Evolutionary conservation across 2,113 vertebrate species (phyloP), one percentile per base, ranked within the genome.

Genomic region (Tor tambroides): DNA sequence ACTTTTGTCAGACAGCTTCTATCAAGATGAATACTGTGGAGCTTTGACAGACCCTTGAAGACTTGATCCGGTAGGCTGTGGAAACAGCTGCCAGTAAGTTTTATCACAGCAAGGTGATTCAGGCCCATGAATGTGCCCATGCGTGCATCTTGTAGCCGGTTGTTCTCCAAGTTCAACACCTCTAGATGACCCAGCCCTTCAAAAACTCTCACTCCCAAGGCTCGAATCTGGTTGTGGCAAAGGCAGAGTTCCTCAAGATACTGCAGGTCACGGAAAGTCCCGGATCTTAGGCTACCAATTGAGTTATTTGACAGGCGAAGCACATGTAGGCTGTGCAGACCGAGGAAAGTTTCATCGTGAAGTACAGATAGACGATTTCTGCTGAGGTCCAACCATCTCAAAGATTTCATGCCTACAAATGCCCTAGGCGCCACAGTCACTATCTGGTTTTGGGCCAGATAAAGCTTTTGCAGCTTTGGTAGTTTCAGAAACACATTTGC

Each of bases 1-100:
- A 99, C 88, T 89, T 91, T 96, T 80, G 93, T 88, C 2, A 99
- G 92, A 84, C 97, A 98, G 75, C 97, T 95, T 94, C 93, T 94
- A 88, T 98, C 97, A 87, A 99, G 92, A 90, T 99, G 98, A 43
- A 99, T 96, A 89, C 97, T 99, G 92, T 99, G 98, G 83, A 99
- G 91, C 87, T 94, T 96, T 80, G 93, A 88, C 26, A 98, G 94
- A 8, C 97, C 97, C 87, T 92, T 96, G 91, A 99, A 99, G 23
- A 94, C 92, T 0, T 94, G 95, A 81, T 97, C 96, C 0, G 97
- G 96, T 6, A 98, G 93, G 67, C 69, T 92, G 12, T 89, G 95
- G 86, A 98, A 94, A 88, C 97, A 98, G 91, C 98, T 99, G 0
- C 96, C 96, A 0, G 98, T 97, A 32, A 99, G 92, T 86, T 98